A percentile compares a stretch with the other conserved stretches of the same genome.
Evolutionary conservation across 2,113 vertebrate species (phyloP).

Genomic region (Agapornis roseicollis): DNA sequence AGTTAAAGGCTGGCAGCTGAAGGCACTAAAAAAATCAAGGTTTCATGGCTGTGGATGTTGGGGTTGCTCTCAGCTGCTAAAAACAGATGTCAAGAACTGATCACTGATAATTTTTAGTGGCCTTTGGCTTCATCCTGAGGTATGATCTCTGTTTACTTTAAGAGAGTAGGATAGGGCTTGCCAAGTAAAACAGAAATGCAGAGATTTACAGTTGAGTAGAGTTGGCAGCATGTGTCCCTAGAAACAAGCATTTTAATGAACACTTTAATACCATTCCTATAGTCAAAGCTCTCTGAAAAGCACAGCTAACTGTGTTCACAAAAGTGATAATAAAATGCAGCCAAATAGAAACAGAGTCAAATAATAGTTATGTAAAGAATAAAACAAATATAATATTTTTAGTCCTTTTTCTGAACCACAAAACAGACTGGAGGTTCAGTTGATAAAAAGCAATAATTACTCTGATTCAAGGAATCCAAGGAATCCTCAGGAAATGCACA

Average conservation of each 20-base stretch:
- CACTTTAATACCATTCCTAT: not conserved
- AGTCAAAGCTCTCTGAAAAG: not conserved
- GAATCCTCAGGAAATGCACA: not conserved
- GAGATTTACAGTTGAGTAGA: not conserved
- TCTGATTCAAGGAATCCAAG: not conserved
- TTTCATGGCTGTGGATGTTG: not conserved
- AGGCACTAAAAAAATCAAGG: not conserved
- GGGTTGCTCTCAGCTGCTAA: not conserved
- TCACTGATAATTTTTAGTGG: not conserved
- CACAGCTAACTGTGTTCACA: not conserved
- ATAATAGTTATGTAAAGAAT: not conserved
- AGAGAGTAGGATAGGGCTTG: not conserved
- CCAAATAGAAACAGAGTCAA: constrained; percentile 29
- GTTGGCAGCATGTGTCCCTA: not conserved
- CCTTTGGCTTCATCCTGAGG: not conserved
- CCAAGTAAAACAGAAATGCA: not conserved
- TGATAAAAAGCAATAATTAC: constrained; percentile 46
- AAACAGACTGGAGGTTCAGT: not conserved
- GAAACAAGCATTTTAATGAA: constrained; percentile 49
- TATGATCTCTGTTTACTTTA: not conserved
- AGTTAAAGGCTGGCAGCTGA: not conserved
- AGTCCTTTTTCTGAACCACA: not conserved
- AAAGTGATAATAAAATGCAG: constrained; percentile 11
- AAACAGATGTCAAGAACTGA: not conserved
- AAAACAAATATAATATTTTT: constrained; percentile 29